These are phyloP conservation scores for Gadopsis marmoratus DNA, from an alignment of 2,797 vertebrate genomes.

Conservation along the genomic window DNA sequence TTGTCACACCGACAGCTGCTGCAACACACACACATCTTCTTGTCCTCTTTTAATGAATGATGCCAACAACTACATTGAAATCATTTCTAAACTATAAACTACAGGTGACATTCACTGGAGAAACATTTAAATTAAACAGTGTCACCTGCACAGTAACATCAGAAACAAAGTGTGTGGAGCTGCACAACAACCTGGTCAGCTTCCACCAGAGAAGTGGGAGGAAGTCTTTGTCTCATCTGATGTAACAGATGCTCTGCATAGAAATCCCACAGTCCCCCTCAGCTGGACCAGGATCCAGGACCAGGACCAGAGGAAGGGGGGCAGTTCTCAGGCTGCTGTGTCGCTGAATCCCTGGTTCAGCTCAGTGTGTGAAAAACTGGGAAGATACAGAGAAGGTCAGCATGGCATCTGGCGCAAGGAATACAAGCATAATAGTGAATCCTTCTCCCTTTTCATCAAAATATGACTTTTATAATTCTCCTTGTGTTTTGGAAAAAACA, in stretches of 20 bases:
- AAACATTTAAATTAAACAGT: too few relatives aligned
- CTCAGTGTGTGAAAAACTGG: background rate
- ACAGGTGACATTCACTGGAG: too few relatives aligned
- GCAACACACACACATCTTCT: too few relatives aligned
- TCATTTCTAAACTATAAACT: too few relatives aligned
- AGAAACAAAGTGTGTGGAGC: too few relatives aligned
- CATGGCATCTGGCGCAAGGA: background rate
- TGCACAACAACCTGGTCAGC: too few relatives aligned
- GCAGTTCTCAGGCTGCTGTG: background rate
- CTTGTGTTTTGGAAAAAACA: background rate
- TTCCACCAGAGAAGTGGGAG: too few relatives aligned
- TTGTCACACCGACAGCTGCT: too few relatives aligned
- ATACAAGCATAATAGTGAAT: background rate
- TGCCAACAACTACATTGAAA: too few relatives aligned
- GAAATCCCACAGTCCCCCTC: background rate
- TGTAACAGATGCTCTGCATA: background rate
- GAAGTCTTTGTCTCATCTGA: too few relatives aligned
- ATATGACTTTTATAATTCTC: background rate
- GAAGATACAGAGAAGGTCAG: slow-evolving; percentile 4
- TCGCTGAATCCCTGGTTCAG: background rate
- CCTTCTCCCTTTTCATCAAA: background rate
- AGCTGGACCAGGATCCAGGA: background rate
- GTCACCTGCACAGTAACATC: too few relatives aligned
- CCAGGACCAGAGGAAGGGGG: background rate
- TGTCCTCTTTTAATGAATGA: too few relatives aligned